Conservation (phyloP, 1,140 invertebrate species). For the Conus ventricosus region DNA sequence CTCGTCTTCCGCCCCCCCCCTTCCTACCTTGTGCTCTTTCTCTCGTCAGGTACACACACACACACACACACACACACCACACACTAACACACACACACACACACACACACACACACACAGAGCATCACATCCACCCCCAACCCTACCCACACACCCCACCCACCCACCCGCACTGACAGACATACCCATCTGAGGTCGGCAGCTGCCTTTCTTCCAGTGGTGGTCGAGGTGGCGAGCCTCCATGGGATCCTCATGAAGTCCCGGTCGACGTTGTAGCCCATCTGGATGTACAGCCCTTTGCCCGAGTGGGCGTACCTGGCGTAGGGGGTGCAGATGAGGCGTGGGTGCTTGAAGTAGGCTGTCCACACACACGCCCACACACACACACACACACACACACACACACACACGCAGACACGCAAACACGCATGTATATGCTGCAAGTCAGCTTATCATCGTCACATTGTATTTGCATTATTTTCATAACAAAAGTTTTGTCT, state of each 20-base stretch:
- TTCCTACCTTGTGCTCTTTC: no score
- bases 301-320: constrained; percentile 54
- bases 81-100: not conserved
- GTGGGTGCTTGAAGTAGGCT: constrained; percentile 70
- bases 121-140: no score
- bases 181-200: constrained; percentile 66
- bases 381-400: no score
- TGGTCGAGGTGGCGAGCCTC: constrained; percentile 53
- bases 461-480: no score
- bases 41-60: no score
- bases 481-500: no score
- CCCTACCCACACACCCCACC: not conserved
- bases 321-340: constrained; percentile 63
- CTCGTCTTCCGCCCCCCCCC: no score
- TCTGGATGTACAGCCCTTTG: constrained; percentile 66
- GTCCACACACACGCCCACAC: not conserved
- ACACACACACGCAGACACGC: no score
- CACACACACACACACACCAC: not conserved
- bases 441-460: no score
- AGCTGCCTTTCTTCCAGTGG: constrained; percentile 61
- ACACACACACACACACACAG: not conserved
- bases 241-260: constrained; percentile 58
- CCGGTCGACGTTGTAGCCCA: constrained; percentile 56
- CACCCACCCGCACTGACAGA: not conserved
- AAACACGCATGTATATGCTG: no score